These are phyloP conservation scores for Chrysotoxum bicinctum DNA, from an alignment of 2,888 invertebrate genomes.

Conservation along the genomic window DNA sequence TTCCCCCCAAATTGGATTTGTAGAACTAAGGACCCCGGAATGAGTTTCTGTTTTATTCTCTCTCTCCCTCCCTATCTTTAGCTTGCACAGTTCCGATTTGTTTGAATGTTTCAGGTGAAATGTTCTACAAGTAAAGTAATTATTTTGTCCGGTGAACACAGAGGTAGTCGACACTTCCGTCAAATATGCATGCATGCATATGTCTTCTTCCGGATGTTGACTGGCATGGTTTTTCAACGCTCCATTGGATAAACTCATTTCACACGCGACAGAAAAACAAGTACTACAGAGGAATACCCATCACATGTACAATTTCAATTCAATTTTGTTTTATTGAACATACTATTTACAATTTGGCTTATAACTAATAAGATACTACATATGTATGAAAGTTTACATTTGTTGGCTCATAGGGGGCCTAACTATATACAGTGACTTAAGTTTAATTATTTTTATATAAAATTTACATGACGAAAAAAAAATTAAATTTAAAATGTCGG, in stretches of 20 bases:
- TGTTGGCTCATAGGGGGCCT: too few species aligned
- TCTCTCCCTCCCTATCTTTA: too few species aligned
- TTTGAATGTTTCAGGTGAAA: conserved; percentile 30
- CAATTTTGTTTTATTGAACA: too few species aligned
- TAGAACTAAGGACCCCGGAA: neutral
- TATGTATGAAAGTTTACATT: too few species aligned
- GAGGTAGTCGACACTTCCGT: conserved; percentile 32
- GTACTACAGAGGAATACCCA: neutral
- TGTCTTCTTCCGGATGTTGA: conserved; percentile 42
- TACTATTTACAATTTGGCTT: too few species aligned
- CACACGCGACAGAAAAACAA: conserved; percentile 33
- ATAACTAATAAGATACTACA: too few species aligned
- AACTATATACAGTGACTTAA: too few species aligned
- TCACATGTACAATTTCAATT: conserved; percentile 10
- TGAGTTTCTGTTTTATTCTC: conserved; percentile 9
- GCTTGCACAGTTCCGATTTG: conserved; percentile 18
- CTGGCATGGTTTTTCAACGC: conserved; percentile 31
- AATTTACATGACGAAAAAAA: too few species aligned
- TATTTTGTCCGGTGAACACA: conserved; percentile 38
- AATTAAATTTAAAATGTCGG: too few species aligned
- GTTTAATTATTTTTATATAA: too few species aligned
- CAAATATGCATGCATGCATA: conserved; percentile 27
- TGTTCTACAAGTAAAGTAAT: conserved; percentile 46
- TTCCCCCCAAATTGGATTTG: conserved; percentile 39
- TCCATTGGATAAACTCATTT: conserved; percentile 55